These are phyloP conservation scores for Hippocampus guttulatus DNA, from an alignment of 2,113 vertebrate genomes.

Conservation along the genomic window DNA sequence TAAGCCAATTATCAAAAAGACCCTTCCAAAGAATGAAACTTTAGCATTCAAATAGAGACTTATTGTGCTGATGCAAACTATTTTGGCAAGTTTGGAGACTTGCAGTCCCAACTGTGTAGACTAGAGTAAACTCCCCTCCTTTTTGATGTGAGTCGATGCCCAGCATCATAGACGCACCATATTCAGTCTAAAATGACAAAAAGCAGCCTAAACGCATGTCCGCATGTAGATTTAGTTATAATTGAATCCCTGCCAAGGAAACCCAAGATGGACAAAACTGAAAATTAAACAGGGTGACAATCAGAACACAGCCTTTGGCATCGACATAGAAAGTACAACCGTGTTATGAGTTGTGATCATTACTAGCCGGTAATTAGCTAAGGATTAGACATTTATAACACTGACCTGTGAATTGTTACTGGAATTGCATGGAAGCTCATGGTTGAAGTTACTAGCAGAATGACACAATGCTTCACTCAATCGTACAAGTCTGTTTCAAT, in stretches of 20 bases:
- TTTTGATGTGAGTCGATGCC: not conserved
- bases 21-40: slow-evolving; percentile 27
- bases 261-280: not conserved
- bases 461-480: slow-evolving; percentile 37
- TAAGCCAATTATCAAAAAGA: slow-evolving; percentile 38
- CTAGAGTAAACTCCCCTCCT: slow-evolving; percentile 6
- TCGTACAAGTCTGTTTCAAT: slow-evolving; percentile 19
- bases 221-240: not conserved
- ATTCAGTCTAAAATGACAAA: not conserved
- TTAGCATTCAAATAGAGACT: slow-evolving; percentile 16
- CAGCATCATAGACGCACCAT: not conserved
- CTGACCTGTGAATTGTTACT: slow-evolving; percentile 18
- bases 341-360: not conserved
- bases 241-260: not conserved
- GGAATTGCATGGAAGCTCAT: slow-evolving; percentile 18
- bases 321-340: not conserved
- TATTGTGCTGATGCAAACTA: not conserved
- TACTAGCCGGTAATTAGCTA: no score
- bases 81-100: slow-evolving; percentile 4
- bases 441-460: slow-evolving; percentile 25
- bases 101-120: not conserved
- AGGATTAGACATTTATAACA: slow-evolving; percentile 3
- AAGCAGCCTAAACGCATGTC: not conserved
- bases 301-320: not conserved
- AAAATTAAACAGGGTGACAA: not conserved